Percentiles rank a stretch among this genome's conserved stretches.
Conservation (phyloP, 2,113 vertebrate species). For the Protomyctophum bolini region DNA sequence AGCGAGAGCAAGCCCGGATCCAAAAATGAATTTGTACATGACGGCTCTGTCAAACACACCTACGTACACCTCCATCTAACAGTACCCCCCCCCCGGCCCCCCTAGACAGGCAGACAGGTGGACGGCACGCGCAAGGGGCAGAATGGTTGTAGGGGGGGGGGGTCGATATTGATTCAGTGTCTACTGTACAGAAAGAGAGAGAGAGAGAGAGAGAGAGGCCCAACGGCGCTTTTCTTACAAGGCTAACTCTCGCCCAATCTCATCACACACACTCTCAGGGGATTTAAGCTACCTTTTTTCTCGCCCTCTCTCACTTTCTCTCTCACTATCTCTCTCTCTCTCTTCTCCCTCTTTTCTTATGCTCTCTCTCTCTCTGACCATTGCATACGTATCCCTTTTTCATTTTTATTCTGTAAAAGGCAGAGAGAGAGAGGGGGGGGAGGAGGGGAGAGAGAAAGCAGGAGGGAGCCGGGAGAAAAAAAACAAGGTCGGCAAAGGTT, state of each 20-base stretch:
- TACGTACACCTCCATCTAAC: slow-evolving; percentile 45
- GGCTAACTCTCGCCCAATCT: slow-evolving; percentile 71
- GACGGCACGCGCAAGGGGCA: slow-evolving; percentile 58
- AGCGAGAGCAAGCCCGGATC: slow-evolving; percentile 58
- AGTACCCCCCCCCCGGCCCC: not conserved
- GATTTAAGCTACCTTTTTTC: slow-evolving; percentile 38
- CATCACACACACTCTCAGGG: slow-evolving; percentile 72
- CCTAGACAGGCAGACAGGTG: slow-evolving; percentile 62
- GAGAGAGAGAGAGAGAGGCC: slow-evolving; percentile 40
- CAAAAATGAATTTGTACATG: slow-evolving; percentile 74
- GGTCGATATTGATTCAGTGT: slow-evolving; percentile 73
- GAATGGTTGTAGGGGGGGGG: slow-evolving; percentile 45
- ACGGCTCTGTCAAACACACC: slow-evolving; percentile 69
- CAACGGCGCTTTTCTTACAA: slow-evolving; percentile 71
- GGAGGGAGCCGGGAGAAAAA: slow-evolving; percentile 30
- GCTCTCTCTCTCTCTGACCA: slow-evolving; percentile 1
- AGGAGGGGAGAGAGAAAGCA: too few species aligned
- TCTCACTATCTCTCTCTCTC: slow-evolving; percentile 1
- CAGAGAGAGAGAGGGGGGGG: not conserved
- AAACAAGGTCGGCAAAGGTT: slow-evolving; percentile 75
- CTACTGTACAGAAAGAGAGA: slow-evolving; percentile 62
- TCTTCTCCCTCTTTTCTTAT: not conserved
- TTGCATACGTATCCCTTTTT: slow-evolving; percentile 65
- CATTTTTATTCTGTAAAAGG: slow-evolving; percentile 73
- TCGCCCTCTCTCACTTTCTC: not conserved